A percentile compares a stretch with the other conserved stretches of the same genome.
These are phyloP conservation scores for Ctenochaetus hawaiiensis DNA, from an alignment of 2,797 vertebrate genomes.

Conservation along the genomic window DNA sequence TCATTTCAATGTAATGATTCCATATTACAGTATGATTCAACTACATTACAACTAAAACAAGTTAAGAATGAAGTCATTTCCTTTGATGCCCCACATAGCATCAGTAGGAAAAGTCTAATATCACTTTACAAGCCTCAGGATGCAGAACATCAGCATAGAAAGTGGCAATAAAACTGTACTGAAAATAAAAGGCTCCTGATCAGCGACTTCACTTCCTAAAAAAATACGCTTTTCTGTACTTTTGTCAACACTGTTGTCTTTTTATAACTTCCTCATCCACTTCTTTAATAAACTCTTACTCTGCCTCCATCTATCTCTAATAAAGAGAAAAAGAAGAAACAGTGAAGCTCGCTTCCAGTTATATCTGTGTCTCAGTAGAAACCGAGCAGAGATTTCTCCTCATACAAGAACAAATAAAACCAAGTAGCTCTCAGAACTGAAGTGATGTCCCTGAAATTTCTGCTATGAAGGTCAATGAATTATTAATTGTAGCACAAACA, in stretches of 20 bases:
- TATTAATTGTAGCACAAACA: constrained; percentile 51
- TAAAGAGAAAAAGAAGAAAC: not conserved
- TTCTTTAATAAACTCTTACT: not conserved
- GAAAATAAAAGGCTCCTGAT: no score
- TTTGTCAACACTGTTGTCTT: not conserved
- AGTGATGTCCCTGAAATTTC: constrained; percentile 27
- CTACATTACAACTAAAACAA: no score
- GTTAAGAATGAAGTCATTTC: no score
- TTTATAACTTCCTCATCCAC: not conserved
- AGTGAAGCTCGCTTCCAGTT: not conserved
- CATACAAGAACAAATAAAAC: not conserved
- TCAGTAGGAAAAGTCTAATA: no score
- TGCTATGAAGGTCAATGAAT: constrained; percentile 44
- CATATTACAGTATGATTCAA: no score
- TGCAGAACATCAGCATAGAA: no score
- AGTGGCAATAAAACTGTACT: no score
- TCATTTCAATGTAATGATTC: no score
- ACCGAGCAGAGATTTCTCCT: not conserved
- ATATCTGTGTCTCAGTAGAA: not conserved
- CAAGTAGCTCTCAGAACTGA: not conserved
- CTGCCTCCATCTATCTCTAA: not conserved
- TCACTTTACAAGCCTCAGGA: no score
- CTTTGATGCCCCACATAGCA: no score
- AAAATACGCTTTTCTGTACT: not conserved
- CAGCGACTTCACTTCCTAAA: no score